A percentile compares a stretch with the other conserved stretches of the same genome.
Evolutionary conservation across 2,797 vertebrate genomes (phyloP).

Genomic region (Enteromius treurensis): DNA sequence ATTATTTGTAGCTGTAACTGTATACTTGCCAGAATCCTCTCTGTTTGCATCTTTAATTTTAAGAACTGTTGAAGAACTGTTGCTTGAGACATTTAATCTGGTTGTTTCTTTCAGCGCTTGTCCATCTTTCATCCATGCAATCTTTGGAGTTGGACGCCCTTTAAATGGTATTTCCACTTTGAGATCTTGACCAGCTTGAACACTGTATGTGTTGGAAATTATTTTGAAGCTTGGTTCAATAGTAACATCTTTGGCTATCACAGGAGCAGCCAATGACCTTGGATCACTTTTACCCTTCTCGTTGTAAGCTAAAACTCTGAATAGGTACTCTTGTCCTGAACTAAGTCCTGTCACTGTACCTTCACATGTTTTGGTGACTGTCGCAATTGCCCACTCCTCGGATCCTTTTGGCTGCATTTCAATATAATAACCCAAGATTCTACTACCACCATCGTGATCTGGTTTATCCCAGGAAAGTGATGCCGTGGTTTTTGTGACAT

Average conservation of each 20-base stretch:
- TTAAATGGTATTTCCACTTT: constrained; percentile 94
- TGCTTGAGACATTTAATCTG: constrained; percentile 90
- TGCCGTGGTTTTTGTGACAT: constrained; percentile 90
- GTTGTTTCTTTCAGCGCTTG: constrained; percentile 94
- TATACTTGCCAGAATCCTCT: constrained; percentile 95
- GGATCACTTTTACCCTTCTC: constrained; percentile 98
- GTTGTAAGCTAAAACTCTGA: constrained; percentile 92
- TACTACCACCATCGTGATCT: constrained; percentile 96
- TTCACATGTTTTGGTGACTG: constrained; percentile 89
- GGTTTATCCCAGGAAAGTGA: constrained; percentile 97
- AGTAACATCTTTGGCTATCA: constrained; percentile 93
- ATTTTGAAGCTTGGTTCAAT: constrained; percentile 88
- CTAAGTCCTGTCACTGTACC: constrained; percentile 89
- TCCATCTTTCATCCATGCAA: constrained; percentile 93
- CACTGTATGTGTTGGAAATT: constrained; percentile 88
- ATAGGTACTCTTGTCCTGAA: constrained; percentile 92
- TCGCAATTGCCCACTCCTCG: constrained; percentile 91
- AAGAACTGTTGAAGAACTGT: constrained; percentile 81
- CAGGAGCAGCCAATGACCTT: constrained; percentile 86
- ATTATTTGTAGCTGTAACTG: constrained; percentile 86
- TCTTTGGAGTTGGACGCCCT: constrained; percentile 88
- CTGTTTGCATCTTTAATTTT: constrained; percentile 92
- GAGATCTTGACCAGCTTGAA: constrained; percentile 92
- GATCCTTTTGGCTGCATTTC: constrained; percentile 94
- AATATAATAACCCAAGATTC: constrained; percentile 92